Percentiles rank a stretch among this genome's conserved stretches.
These are phyloP conservation scores for Enteromius paludinosus DNA, from an alignment of 2,797 vertebrate genomes.

Conservation along the genomic window DNA sequence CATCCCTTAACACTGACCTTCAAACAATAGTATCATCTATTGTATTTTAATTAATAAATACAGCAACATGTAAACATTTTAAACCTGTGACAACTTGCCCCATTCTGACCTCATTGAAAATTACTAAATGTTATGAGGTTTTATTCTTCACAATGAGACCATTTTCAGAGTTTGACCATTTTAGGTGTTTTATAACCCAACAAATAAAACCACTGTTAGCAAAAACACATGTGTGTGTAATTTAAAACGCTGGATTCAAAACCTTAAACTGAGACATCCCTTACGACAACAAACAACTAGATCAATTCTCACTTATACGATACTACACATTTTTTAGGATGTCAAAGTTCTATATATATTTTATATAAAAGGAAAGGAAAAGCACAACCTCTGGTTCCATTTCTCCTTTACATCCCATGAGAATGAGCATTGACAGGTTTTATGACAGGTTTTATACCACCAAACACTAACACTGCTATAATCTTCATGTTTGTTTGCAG, in stretches of 20 bases:
- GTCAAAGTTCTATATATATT: background rate
- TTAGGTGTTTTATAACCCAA: background rate
- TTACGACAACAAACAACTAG: background rate
- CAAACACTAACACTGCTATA: conserved; percentile 3
- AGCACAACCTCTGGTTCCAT: background rate
- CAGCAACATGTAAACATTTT: background rate
- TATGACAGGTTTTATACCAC: background rate
- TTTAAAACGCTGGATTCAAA: background rate
- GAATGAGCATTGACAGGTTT: background rate
- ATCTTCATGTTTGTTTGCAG: background rate
- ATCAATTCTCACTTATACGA: background rate
- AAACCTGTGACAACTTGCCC: background rate
- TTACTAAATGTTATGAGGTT: background rate
- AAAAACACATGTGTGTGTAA: background rate
- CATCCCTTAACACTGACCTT: background rate
- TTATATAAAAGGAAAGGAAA: background rate
- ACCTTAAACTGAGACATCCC: background rate
- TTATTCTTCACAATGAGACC: background rate
- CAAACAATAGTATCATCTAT: background rate
- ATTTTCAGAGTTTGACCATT: background rate
- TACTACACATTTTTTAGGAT: background rate
- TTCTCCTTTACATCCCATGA: conserved; percentile 3
- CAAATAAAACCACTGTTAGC: background rate
- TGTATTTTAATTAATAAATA: background rate
- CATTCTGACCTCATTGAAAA: background rate